Percentiles rank a stretch among this genome's conserved stretches.
phyloP scores from a whole-genome alignment of 2,888 invertebrate species.

The Andrena trimmerana region DNA sequence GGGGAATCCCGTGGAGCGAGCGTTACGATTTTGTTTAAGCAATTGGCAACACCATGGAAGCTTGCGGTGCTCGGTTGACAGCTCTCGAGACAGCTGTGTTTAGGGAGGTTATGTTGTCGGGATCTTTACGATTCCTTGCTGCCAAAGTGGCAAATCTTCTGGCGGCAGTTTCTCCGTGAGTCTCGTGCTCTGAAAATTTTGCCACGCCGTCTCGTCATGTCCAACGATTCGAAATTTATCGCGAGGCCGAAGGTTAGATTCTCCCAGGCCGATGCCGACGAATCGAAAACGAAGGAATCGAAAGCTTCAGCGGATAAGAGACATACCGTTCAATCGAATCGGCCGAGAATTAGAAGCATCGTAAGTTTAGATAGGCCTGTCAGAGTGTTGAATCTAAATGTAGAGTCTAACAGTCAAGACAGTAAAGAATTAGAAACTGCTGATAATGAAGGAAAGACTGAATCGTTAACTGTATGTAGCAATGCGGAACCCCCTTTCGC shows the following conservation, averaged over 20 bases:
- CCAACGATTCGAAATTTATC: conserved; percentile 40
- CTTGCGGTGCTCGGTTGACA: not conserved
- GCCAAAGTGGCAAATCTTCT: not conserved
- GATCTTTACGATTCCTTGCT: not conserved
- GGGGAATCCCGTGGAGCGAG: not conserved
- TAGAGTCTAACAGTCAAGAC: not conserved
- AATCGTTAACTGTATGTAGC: not conserved
- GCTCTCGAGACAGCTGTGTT: not conserved
- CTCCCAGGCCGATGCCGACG: conserved; percentile 51
- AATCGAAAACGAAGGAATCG: conserved; percentile 3
- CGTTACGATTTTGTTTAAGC: not conserved
- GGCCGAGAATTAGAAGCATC: conserved; percentile 71
- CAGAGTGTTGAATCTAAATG: conserved; percentile 57
- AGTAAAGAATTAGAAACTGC: not conserved
- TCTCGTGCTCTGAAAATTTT: not conserved
- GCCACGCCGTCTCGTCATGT: conserved; percentile 39
- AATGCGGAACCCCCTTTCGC: not conserved
- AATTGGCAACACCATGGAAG: not conserved
- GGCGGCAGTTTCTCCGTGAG: not conserved
- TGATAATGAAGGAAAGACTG: not conserved
- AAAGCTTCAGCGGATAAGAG: conserved; percentile 15
- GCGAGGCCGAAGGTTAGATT: conserved; percentile 77
- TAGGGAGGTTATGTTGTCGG: conserved; percentile 40
- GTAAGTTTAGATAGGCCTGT: conserved; percentile 67
- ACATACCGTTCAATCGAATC: conserved; percentile 14